Base-by-base conservation (phyloP, 2,888 invertebrate genomes). In the Blastobasis adustella region DNA sequence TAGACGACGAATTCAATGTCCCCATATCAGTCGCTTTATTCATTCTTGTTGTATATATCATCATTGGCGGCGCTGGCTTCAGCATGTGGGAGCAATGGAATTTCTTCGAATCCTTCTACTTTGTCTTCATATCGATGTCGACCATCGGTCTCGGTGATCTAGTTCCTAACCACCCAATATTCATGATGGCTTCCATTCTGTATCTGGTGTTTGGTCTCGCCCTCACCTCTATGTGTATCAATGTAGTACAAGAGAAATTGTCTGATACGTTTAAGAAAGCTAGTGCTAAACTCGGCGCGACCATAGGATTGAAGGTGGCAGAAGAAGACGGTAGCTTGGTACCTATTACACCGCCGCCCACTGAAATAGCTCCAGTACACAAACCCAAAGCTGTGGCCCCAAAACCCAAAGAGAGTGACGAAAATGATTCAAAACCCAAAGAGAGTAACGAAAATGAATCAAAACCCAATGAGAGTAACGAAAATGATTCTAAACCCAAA, bases 111-210 rank as follows among this genome's bases (percentile, higher is more conserved):
- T 93, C 98, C 0, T 97, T 99, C 76, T 99, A 99, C 79, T 99
- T 98, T 76, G 96, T 98, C 5, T 98, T 98, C 75, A 96, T 98
- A 64, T 97, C 98, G 0, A 95, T 98, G 93, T 96, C 97, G 1
- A 99, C 98, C 0, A 98, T 99, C 53, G 98, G 98, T n/a, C 95
- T 98, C 64, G 98, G 98, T 4, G 98, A 98, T 82, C 90, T 94
- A 57, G 95, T 97, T 0, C 98, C 98, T 1, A 91, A 94, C 75
- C 95, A 96, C 81, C 97, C 97, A 0, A 91, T 93, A 77, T 93
- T 92, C 67, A 96, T 98, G 93, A 94, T 98, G 90, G 91, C 94
- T 51, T 96, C 97, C 42, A 97, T 98, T 66, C 90, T 98, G 47
- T 98, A 99, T 73, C 89, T 99, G 52, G 94, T 98, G 36, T 96